Percentiles rank a stretch among this genome's conserved stretches.
These are phyloP conservation scores for Hylyphantes graminicola DNA, from an alignment of 1,140 invertebrate species.

Conservation along the genomic window DNA sequence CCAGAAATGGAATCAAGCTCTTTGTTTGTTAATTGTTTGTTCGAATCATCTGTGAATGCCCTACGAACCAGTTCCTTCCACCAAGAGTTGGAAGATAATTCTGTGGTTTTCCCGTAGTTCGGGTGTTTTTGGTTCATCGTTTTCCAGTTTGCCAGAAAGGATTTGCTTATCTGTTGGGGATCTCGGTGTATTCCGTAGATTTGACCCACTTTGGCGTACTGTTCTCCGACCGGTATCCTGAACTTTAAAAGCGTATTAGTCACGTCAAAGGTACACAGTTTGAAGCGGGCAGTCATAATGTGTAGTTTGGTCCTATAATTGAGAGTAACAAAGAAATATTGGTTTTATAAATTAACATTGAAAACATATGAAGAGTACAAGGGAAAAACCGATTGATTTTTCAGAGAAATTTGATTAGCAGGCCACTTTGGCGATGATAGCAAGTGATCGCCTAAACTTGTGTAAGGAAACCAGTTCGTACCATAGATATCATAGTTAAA, in stretches of 20 bases:
- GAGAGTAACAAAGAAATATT: no score
- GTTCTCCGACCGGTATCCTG: slow-evolving; percentile 75
- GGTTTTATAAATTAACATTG: no score
- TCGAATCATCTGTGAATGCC: slow-evolving; percentile 72
- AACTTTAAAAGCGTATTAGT: slow-evolving; percentile 85
- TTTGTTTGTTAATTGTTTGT: slow-evolving; percentile 62
- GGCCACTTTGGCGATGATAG: no score
- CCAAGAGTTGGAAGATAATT: slow-evolving; percentile 82
- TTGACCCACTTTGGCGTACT: slow-evolving; percentile 78
- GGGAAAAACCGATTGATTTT: no score
- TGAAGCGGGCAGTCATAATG: slow-evolving; percentile 27
- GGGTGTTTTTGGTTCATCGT: slow-evolving; percentile 77
- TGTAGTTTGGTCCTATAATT: no score
- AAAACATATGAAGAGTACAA: no score
- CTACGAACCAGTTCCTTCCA: slow-evolving; percentile 78
- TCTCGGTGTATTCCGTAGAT: slow-evolving; percentile 74
- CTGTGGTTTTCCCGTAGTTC: slow-evolving; percentile 79
- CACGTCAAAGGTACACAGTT: slow-evolving; percentile 86
- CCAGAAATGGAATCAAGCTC: slow-evolving; percentile 73
- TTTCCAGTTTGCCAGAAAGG: slow-evolving; percentile 76
- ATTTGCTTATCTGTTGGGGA: slow-evolving; percentile 74
- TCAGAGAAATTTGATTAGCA: no score
- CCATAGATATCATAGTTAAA: no score
- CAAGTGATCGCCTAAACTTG: no score
- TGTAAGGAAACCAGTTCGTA: no score